Percentiles rank a stretch among this genome's conserved stretches.
Conservation (phyloP, 1,140 invertebrate genomes). For the Campoletis sonorensis region DNA sequence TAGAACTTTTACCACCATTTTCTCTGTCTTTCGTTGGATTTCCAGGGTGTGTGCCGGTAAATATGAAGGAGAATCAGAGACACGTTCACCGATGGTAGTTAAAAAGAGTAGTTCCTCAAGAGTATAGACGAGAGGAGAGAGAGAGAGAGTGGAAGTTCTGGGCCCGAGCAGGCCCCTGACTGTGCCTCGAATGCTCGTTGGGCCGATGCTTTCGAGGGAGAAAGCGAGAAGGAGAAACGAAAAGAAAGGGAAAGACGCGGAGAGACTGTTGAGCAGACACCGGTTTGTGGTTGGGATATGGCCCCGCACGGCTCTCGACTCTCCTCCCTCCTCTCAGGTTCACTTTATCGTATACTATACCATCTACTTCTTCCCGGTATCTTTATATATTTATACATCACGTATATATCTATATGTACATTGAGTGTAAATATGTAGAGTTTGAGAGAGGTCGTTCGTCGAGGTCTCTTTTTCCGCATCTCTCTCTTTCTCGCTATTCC, state of each 20-base stretch:
- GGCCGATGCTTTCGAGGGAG: constrained; percentile 29
- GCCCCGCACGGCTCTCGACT: constrained; percentile 16
- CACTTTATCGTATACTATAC: constrained; percentile 24
- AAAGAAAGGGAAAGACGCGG: constrained; percentile 35
- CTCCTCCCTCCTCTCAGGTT: not conserved
- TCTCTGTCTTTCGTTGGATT: not conserved
- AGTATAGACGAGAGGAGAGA: constrained; percentile 3
- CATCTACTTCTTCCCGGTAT: constrained; percentile 14
- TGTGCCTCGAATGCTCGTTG: constrained; percentile 24
- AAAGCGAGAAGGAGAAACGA: constrained; percentile 48
- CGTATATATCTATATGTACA: not conserved
- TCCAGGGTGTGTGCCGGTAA: constrained; percentile 1
- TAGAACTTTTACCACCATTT: constrained; percentile 6
- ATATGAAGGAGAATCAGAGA: not conserved
- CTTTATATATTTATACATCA: not conserved
- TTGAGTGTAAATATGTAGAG: constrained; percentile 35
- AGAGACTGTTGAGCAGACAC: constrained; percentile 22
- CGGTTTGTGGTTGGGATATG: constrained; percentile 37
- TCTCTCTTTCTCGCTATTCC: not conserved
- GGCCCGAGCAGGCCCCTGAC: constrained; percentile 34
- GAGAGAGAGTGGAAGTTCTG: constrained; percentile 46
- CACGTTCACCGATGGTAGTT: constrained; percentile 18
- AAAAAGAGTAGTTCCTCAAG: constrained; percentile 41
- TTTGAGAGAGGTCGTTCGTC: constrained; percentile 62
- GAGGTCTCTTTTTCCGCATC: constrained; percentile 35